Percentiles rank a stretch among this genome's conserved stretches.
Evolutionary conservation across 2,888 invertebrate species (phyloP).

Genomic region (Selenia dentaria): DNA sequence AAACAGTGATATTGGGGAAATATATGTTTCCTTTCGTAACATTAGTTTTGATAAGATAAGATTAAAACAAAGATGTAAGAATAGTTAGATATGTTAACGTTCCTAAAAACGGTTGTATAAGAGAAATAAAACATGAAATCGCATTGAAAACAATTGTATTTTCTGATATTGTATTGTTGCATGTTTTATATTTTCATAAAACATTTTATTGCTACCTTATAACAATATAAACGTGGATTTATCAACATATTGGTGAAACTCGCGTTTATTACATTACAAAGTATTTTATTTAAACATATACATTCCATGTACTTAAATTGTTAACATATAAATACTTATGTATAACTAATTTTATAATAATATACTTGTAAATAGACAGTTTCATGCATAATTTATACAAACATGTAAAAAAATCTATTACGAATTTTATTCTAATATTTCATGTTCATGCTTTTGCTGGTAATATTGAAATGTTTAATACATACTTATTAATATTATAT

Average conservation of each 20-base stretch:
- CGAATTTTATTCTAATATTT: slow-evolving; percentile 15
- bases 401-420: too few species aligned
- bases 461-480: background rate
- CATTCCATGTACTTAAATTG: slow-evolving; percentile 15
- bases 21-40: too few species aligned
- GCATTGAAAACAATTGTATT: slow-evolving; percentile 26
- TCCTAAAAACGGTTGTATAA: slow-evolving; percentile 34
- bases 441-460: slow-evolving; percentile 20
- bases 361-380: too few species aligned
- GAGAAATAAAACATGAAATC: slow-evolving; percentile 9
- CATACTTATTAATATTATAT: background rate
- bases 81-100: slow-evolving; percentile 12
- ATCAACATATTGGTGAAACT: background rate
- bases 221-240: background rate
- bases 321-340: background rate
- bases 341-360: slow-evolving; percentile 1
- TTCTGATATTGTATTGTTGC: slow-evolving; percentile 17
- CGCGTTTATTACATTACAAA: background rate
- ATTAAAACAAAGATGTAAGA: too few species aligned
- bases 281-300: background rate
- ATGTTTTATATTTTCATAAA: background rate
- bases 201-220: background rate
- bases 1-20: too few species aligned
- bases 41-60: too few species aligned
- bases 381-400: too few species aligned